Base-by-base conservation (phyloP, 2,113 vertebrate species). In the Oryzias woworae region DNA sequence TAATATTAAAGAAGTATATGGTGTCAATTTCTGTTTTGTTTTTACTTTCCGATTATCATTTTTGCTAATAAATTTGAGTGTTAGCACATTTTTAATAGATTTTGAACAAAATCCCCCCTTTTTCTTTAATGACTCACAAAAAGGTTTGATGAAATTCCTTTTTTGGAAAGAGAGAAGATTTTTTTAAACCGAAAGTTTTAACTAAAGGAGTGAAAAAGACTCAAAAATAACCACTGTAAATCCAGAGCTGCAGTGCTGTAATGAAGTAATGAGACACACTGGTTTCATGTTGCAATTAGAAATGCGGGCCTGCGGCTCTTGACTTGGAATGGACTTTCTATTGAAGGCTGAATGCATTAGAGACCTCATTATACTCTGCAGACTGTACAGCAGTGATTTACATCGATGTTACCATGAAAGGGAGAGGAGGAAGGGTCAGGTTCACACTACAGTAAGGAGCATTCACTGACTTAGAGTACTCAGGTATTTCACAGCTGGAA, bases 301-400 rank as follows among this genome's bases (percentile, higher is more conserved):
- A 46, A 75, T 73, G 56, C 58, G 17, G 45, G 77, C 26, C 49
- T 73, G 82, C 82, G 72, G 71, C 69, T 24, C 62, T 79, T 45
- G 63, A 75, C 50, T 53, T 47, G 57, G 70, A 79, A 81, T 84
- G 79, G 68, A 77, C 74, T 81, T 84, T 85, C 74, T 56, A 45
- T 72, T 31, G 74, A 72, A 79, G 24, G 63, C 48, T 49, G 18
- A 50, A 60, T 36, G 58, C 79, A 84, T 87, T 84, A 83, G 58
- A 80, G 73, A 80, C 51, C 79, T 78, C 75, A 71, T 78, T 78
- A 83, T 69, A 68, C 67, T 62, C 75, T 73, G 20, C 56, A 64
- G 48, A 62, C 75, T 51, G 24, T 44, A 56, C 47, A 36, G 26
- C 26, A 41, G 66, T 62, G 20, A 53, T 46, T 28, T 47, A 26